These are phyloP conservation scores for Tricholaema leucomelas DNA, from an alignment of 2,113 vertebrate species.

Conservation along the genomic window DNA sequence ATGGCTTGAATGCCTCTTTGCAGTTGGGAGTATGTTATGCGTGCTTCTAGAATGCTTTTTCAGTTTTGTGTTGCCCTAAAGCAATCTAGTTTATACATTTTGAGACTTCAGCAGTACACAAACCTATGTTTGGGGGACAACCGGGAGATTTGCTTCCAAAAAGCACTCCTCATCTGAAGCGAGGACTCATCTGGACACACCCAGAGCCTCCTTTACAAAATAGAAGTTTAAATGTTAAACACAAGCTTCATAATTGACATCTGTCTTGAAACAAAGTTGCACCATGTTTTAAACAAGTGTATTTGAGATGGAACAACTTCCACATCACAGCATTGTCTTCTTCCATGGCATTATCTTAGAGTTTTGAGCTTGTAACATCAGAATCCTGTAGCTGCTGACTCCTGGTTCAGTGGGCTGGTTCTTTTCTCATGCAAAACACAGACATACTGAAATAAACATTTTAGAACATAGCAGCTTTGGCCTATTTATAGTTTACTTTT, in stretches of 20 bases:
- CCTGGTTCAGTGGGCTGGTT: background rate
- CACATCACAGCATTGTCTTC: background rate
- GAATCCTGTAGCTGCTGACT: background rate
- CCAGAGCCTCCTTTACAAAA: background rate
- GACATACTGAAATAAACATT: background rate
- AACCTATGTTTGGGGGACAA: background rate
- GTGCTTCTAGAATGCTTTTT: background rate
- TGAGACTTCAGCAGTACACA: background rate
- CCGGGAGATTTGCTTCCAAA: background rate
- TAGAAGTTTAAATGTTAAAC: background rate
- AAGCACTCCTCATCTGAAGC: background rate
- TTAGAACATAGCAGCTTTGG: background rate
- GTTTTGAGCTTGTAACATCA: background rate
- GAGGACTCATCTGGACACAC: background rate
- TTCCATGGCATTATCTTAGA: background rate
- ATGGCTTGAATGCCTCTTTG: background rate
- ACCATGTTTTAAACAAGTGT: background rate
- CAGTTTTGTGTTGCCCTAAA: background rate
- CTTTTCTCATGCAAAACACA: background rate
- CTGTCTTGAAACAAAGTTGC: background rate
- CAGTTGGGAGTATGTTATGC: background rate
- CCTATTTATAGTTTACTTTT: background rate
- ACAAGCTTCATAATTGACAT: background rate
- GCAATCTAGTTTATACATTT: background rate
- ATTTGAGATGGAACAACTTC: background rate